Percentiles rank a stretch among this genome's conserved stretches.
phyloP scores from a whole-genome alignment of 2,113 vertebrate species.

The Nannobrachium achirus region DNA sequence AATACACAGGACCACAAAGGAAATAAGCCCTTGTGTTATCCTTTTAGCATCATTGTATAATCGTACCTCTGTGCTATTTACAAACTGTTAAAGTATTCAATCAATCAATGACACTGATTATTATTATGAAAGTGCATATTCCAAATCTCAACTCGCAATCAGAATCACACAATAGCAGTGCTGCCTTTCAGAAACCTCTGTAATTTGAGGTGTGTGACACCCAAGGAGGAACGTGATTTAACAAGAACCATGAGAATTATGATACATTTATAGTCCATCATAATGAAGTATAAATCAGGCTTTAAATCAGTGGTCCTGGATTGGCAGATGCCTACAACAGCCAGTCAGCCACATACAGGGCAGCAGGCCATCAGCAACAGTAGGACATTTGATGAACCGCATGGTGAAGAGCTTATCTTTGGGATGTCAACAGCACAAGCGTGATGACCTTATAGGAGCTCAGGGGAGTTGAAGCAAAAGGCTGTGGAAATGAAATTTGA shows the following conservation, averaged over 20 bases:
- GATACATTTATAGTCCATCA: no score
- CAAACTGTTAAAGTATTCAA: no score
- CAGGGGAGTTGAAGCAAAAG: background rate
- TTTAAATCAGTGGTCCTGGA: slow-evolving; percentile 42
- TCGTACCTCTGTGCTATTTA: no score
- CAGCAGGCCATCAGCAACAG: slow-evolving; percentile 36
- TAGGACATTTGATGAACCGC: slow-evolving; percentile 44
- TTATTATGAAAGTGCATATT: no score
- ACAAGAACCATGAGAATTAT: slow-evolving; percentile 51
- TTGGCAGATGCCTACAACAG: slow-evolving; percentile 10
- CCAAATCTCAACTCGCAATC: no score
- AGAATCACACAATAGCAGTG: no score
- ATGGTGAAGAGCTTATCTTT: slow-evolving; percentile 2
- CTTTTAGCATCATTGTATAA: no score
- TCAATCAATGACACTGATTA: no score
- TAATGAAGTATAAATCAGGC: no score
- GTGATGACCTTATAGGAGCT: background rate
- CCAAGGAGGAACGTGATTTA: slow-evolving; percentile 17
- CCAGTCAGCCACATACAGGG: slow-evolving; percentile 26
- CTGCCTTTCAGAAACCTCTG: no score
- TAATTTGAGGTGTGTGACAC: slow-evolving; percentile 1
- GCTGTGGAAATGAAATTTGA: background rate
- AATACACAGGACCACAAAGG: no score
- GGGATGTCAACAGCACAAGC: background rate
- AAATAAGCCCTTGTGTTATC: no score